Evolutionary conservation across 92 coral and sea anemone genomes (phyloP).

Genomic region (Anthopleura xanthogrammica): DNA sequence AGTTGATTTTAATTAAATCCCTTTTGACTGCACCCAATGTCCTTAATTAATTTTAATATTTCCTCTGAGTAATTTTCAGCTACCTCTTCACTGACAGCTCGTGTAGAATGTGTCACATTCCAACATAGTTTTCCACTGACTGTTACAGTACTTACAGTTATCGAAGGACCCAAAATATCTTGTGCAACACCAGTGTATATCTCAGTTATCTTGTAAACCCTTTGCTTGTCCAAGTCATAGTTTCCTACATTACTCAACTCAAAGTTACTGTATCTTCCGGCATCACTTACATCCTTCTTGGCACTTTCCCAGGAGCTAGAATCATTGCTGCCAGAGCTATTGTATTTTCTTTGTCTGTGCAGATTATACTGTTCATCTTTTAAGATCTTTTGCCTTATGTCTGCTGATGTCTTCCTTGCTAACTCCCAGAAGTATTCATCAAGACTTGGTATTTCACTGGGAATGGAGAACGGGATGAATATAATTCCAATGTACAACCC

Average conservation of each 20-base stretch:
- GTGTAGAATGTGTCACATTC: constrained; percentile 7
- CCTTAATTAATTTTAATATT: not conserved
- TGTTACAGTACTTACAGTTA: constrained; percentile 3
- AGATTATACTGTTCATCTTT: constrained; percentile 1
- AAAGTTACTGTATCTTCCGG: constrained; percentile 36
- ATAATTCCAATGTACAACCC: constrained; percentile 30
- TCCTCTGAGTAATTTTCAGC: not conserved
- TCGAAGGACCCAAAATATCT: constrained; percentile 16
- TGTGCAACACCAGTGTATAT: constrained; percentile 32
- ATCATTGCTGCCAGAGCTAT: not conserved
- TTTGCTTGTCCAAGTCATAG: not conserved
- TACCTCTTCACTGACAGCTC: constrained; percentile 15
- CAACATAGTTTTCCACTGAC: constrained; percentile 15
- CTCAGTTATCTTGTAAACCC: constrained; percentile 15
- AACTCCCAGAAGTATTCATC: constrained; percentile 22
- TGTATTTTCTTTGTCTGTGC: not conserved
- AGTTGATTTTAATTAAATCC: not conserved
- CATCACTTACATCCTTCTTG: constrained; percentile 12
- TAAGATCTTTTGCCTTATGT: not conserved
- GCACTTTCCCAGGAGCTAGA: not conserved
- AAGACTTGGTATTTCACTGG: not conserved
- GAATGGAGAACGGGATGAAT: not conserved
- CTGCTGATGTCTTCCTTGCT: constrained; percentile 13
- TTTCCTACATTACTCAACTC: constrained; percentile 27
- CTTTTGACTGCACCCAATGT: constrained; percentile 3